Evolutionary conservation across 1,140 invertebrate species (phyloP).

Genomic region (Megalonaias nervosa): DNA sequence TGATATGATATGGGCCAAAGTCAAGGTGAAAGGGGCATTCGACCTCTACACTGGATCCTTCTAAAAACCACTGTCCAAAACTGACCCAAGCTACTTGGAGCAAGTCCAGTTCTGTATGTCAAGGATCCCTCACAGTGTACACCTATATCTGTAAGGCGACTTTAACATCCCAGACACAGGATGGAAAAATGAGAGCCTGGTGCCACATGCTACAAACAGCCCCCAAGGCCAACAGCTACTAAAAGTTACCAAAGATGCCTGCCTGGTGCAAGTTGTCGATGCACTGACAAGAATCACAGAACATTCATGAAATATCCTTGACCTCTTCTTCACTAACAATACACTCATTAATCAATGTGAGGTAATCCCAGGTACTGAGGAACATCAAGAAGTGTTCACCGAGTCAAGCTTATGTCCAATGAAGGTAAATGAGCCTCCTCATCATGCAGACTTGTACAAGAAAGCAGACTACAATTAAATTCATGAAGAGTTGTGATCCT

Average conservation of each 20-base stretch:
- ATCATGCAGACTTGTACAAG: neutral
- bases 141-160: slow-evolving; percentile 1
- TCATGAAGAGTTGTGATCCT: too few relatives aligned
- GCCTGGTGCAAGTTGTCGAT: neutral
- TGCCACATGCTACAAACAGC: neutral
- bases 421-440: neutral
- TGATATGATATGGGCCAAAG: slow-evolving; percentile 10
- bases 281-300: neutral
- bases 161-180: slow-evolving; percentile 2
- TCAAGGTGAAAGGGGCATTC: neutral
- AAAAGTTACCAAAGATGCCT: neutral
- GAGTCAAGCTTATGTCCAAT: neutral
- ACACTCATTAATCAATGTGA: neutral
- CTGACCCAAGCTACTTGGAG: neutral
- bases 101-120: neutral
- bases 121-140: neutral
- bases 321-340: slow-evolving; percentile 13
- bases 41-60: slow-evolving; percentile 2
- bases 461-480: slow-evolving; percentile 5
- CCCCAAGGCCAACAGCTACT: neutral
- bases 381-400: slow-evolving; percentile 10
- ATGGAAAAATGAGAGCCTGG: neutral
- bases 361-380: slow-evolving; percentile 5
- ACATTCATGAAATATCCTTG: neutral
- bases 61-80: slow-evolving; percentile 1